These are phyloP conservation scores for Ganaspis brasiliensis DNA, from an alignment of 2,888 invertebrate species.

Conservation along the genomic window DNA sequence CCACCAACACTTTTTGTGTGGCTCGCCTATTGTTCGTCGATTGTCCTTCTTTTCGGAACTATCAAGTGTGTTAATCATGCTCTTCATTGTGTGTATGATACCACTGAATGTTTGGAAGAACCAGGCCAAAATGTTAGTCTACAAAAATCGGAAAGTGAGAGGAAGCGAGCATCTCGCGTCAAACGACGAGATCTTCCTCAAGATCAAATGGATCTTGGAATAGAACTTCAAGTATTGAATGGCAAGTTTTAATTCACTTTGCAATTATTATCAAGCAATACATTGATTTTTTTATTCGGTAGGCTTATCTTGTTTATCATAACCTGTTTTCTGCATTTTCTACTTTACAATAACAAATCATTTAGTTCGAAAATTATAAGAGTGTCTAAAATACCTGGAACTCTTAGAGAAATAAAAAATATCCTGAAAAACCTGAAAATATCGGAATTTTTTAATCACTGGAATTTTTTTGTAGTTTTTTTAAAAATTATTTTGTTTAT, in stretches of 20 bases:
- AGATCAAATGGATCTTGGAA: slow-evolving; percentile 77
- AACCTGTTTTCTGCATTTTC: too few relatives aligned
- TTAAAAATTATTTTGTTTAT: too few relatives aligned
- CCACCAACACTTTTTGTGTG: slow-evolving; percentile 91
- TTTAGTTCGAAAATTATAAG: too few relatives aligned
- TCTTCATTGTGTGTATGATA: slow-evolving; percentile 96
- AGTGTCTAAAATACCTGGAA: too few relatives aligned
- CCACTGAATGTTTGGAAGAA: slow-evolving; percentile 91
- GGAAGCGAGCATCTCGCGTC: slow-evolving; percentile 73
- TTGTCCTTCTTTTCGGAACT: slow-evolving; percentile 89
- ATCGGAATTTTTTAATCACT: too few relatives aligned
- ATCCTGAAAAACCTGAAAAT: too few relatives aligned
- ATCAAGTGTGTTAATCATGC: slow-evolving; percentile 95
- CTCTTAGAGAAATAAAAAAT: too few relatives aligned
- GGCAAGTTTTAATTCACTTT: slow-evolving; percentile 65
- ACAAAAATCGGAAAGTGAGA: slow-evolving; percentile 81
- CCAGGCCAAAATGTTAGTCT: slow-evolving; percentile 82
- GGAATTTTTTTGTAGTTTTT: too few relatives aligned
- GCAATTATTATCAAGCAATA: neutral
- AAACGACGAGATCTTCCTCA: slow-evolving; percentile 79
- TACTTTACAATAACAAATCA: too few relatives aligned
- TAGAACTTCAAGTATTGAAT: slow-evolving; percentile 77
- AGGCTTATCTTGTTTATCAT: neutral
- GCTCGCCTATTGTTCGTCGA: slow-evolving; percentile 91
- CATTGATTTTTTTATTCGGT: neutral